Evolutionary conservation across 2,113 vertebrate species (phyloP), one percentile per base, ranked within the genome.

Genomic region (Phylloscopus trochilus): DNA sequence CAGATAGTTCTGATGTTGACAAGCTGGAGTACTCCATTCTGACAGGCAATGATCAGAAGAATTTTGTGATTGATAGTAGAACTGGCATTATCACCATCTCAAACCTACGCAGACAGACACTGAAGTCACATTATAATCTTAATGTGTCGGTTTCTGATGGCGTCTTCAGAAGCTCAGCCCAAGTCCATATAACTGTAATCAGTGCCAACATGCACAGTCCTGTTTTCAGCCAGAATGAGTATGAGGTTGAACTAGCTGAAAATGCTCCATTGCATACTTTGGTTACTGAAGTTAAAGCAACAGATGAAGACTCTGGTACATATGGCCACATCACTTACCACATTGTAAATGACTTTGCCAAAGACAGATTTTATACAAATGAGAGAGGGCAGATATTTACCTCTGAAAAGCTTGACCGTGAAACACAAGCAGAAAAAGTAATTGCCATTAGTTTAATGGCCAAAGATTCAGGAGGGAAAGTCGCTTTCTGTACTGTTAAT

Each of bases 281-380:
- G 91, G 98, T 99, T 37, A 98, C 97, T 22, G 98, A 98, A 81
- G 98, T 99, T 35, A 98, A 98, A 95, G 99, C 99, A 12, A 97
- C 96, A 4, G 99, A 99, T 96, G 97, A 98, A 30, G 99, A 99
- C 83, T 97, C 98, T 49, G 99, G 99, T 35, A 97, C 97, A 66
- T 98, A 99, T 3, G 98, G 99, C 13, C 96, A 95, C 13, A 60
- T 99, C 43, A 98, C 98, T 18, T 99, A 99, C 94, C 98, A 98
- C 62, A 99, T 99, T 83, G 98, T 99, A 53, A 99, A 99, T 93
- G 99, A 99, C 72, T 98, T 99, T 90, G 99, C 99, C 60, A 99
- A 98, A 97, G 99, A 99, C 81, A 98, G 98, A 55, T 99, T 99
- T 97, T 98, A 98, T 41, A 97, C 98, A 72, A 98, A 98, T 63